Base-by-base conservation (phyloP, 2,797 vertebrate genomes). In the Crax fasciolata region DNA sequence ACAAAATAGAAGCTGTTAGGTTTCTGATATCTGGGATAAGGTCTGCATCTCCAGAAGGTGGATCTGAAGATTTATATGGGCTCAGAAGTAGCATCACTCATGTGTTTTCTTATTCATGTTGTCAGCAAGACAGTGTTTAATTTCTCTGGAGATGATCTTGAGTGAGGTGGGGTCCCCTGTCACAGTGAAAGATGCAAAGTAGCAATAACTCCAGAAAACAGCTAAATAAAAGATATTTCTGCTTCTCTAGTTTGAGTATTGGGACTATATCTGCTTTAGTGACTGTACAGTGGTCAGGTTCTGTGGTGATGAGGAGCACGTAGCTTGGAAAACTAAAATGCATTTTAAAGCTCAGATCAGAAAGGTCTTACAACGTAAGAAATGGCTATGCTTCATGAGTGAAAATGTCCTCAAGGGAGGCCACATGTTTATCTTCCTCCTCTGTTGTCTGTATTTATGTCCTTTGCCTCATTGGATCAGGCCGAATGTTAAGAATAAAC, bases 101-200 rank as follows among this genome's bases (percentile, higher is more conserved):
- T 28, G 5, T 68, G 11, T 75, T 92, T 65, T 68, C 6, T 41
- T 67, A 7, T 6, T 84, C 8, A 4, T 44, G 38, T n/a, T 77
- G 49, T 65, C 46, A 82, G 27, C 9, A 75, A 58, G n/a, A 19
- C 43, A 70, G 41, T 15, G 17, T 57, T 44, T 52, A 28, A 11
- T 68, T 58, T 39, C 23, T 51, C 38, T 46, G 14, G 65, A 52
- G 25, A 17, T 70, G 13, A 49, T 62, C 49, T 65, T 0, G 0
- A 62, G 55, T 18, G 30, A 43, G 15, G 3, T n/a, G 30, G 19
- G 10, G 28, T 61, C 17, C 81, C 10, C 14, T 54, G 13, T 35
- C 32, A n/a, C 30, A 28, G 5, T 49, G 32, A 57, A 79, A 49
- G 16, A 15, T 32, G 54, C 0, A 0, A 43, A 1, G 2, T 48